These are phyloP conservation scores for Drosophila buzzatii DNA, from an alignment of 2,888 invertebrate genomes.

Conservation along the genomic window DNA sequence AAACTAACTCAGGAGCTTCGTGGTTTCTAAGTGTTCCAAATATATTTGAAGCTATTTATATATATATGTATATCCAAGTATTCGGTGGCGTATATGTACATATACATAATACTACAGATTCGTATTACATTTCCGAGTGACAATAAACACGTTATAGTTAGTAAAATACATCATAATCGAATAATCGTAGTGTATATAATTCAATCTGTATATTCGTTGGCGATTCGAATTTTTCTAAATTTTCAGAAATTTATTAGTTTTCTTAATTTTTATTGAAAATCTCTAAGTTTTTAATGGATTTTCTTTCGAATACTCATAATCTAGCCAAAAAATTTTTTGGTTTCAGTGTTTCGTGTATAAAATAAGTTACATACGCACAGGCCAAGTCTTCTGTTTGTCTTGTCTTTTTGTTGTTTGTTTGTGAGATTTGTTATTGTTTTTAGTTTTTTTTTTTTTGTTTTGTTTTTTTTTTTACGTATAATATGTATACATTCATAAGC, in stretches of 20 bases:
- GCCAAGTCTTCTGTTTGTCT: constrained; percentile 71
- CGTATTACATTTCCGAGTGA: constrained; percentile 29
- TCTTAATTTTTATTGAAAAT: constrained; percentile 21
- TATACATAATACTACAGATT: constrained; percentile 44
- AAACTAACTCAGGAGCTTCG: neutral
- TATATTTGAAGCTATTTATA: constrained; percentile 40
- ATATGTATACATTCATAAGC: constrained; percentile 35
- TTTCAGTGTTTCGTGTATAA: constrained; percentile 64
- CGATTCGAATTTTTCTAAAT: constrained; percentile 23
- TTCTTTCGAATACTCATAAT: constrained; percentile 13
- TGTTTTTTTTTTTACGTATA: constrained; percentile 37
- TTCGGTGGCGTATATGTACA: constrained; percentile 67
- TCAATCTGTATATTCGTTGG: constrained; percentile 49
- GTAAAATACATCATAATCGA: constrained; percentile 29
- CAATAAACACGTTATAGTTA: constrained; percentile 29
- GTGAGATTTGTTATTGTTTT: constrained; percentile 13
- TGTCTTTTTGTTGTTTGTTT: constrained; percentile 45
- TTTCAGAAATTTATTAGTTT: constrained; percentile 26
- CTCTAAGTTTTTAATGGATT: constrained; percentile 8
- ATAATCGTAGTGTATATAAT: constrained; percentile 16
- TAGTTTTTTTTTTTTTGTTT: constrained; percentile 18
- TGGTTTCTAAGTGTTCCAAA: constrained; percentile 16
- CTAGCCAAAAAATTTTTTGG: constrained; percentile 30
- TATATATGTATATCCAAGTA: constrained; percentile 46
- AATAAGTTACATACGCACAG: constrained; percentile 40